Evolutionary conservation across 2,888 invertebrate species (phyloP).

Genomic region (Zygothrica quintamaculata): DNA sequence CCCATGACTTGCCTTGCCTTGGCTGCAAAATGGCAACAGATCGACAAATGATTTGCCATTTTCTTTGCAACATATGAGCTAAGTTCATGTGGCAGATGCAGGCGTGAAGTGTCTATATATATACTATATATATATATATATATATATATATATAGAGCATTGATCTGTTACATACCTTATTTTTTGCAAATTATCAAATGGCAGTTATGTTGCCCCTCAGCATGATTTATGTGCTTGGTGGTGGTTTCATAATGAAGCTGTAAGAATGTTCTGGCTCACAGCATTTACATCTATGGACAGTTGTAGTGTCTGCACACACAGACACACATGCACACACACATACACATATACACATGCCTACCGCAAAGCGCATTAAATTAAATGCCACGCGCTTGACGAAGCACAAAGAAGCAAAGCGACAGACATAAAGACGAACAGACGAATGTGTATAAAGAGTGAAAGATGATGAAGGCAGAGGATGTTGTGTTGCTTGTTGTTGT

Average conservation of each 20-base stretch:
- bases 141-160: conserved; percentile 1
- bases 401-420: conserved; percentile 25
- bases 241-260: conserved; percentile 47
- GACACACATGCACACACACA: conserved; percentile 9
- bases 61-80: conserved; percentile 23
- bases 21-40: conserved; percentile 21
- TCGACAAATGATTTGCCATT: conserved; percentile 15
- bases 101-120: conserved; percentile 59
- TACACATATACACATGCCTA: conserved; percentile 20
- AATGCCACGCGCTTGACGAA: conserved; percentile 55
- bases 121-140: neutral
- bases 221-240: conserved; percentile 53
- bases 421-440: conserved; percentile 4
- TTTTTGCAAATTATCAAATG: conserved; percentile 66
- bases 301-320: conserved; percentile 7
- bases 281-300: conserved; percentile 66
- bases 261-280: conserved; percentile 32
- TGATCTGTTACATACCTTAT: conserved; percentile 12
- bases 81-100: conserved; percentile 61
- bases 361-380: conserved; percentile 64
- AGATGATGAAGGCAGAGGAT: conserved; percentile 13
- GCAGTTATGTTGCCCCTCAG: conserved; percentile 31
- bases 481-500: neutral
- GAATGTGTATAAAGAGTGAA: neutral
- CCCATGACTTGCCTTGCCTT: too few relatives aligned